Base-by-base conservation (phyloP, 2,797 vertebrate species). In the Ctenopoma multispine region DNA sequence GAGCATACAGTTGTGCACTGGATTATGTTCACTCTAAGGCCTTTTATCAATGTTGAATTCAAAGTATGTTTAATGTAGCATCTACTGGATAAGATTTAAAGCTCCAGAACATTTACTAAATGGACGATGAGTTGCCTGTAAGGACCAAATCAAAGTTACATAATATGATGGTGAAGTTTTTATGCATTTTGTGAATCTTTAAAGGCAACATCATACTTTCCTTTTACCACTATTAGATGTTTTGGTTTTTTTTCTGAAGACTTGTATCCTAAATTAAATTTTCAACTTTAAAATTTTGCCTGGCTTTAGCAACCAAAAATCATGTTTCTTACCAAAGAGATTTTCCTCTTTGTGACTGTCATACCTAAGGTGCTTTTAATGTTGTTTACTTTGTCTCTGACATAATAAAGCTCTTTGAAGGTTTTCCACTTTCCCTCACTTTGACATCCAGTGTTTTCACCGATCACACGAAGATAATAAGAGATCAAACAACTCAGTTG, bases 331-430 rank as follows among this genome's bases (percentile, higher is more conserved):
- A 29, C 27, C 29, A 75, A 60, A 31, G 38, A 59, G 27, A 18
- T n/a, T 7, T 50, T 67, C 15, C n/a, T 38, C 31, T 48, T 6
- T 69, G 23, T 44, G 10, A 50, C 63, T 50, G 12, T 63, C 53
- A 77, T 51, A 71, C 75, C 20, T 62, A 11, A 62, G 5, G 1
- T 23, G 44, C 5, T 65, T 43, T 60, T 58, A n/a, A 53, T 65
- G 56, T 62, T 0, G 4, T 70, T 73, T 59, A 34, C 23, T 65
- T 63, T 1, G 60, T 4, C 34, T 66, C 18, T 55, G 56, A 72
- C 4, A 1, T 18, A 69, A 48, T 12, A 17, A 56, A 55, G 2
- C 18, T 54, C 46, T 80, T 49, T 85, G 69, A 83, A 77, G n/a
- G 49, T 58, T 82, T 68, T 50, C n/a, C 17, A 0, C 7, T 51